Percentiles rank a stretch among this genome's conserved stretches.
Evolutionary conservation across 2,113 vertebrate genomes (phyloP).

Genomic region (Rhadina sibilatrix): DNA sequence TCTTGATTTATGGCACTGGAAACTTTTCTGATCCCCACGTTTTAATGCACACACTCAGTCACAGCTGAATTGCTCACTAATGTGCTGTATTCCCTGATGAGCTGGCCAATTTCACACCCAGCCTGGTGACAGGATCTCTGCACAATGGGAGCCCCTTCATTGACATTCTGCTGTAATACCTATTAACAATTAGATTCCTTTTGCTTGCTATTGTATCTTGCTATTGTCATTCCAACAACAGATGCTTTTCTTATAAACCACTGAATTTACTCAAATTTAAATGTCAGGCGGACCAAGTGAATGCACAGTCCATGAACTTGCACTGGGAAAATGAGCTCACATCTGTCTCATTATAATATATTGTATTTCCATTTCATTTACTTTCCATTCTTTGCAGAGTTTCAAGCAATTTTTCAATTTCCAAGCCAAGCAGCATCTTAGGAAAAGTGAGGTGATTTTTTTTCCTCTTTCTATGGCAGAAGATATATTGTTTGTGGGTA

Average conservation of each 20-base stretch:
- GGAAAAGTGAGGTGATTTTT: not conserved
- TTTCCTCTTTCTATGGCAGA: not conserved
- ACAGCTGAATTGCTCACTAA: constrained; percentile 60
- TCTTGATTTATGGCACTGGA: constrained; percentile 62
- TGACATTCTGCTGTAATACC: constrained; percentile 52
- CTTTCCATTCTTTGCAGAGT: constrained; percentile 53
- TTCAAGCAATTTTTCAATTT: constrained; percentile 58
- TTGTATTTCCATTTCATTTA: constrained; percentile 64
- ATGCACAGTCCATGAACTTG: constrained; percentile 47
- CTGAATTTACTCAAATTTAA: constrained; percentile 71
- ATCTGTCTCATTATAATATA: constrained; percentile 68
- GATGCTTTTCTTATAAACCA: constrained; percentile 69
- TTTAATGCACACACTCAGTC: constrained; percentile 14
- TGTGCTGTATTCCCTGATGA: constrained; percentile 54
- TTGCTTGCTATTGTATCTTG: constrained; percentile 35
- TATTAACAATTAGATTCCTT: constrained; percentile 65
- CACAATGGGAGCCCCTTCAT: constrained; percentile 30
- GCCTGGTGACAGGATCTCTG: constrained; percentile 45
- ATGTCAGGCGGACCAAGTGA: constrained; percentile 60
- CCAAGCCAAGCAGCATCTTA: not conserved
- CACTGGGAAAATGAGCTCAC: constrained; percentile 41
- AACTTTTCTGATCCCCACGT: constrained; percentile 26
- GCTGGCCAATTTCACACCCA: constrained; percentile 56
- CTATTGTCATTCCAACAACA: constrained; percentile 69
- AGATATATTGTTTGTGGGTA: not conserved